Conservation (phyloP, 2,113 vertebrate genomes). For the Bubo scandiacus region DNA sequence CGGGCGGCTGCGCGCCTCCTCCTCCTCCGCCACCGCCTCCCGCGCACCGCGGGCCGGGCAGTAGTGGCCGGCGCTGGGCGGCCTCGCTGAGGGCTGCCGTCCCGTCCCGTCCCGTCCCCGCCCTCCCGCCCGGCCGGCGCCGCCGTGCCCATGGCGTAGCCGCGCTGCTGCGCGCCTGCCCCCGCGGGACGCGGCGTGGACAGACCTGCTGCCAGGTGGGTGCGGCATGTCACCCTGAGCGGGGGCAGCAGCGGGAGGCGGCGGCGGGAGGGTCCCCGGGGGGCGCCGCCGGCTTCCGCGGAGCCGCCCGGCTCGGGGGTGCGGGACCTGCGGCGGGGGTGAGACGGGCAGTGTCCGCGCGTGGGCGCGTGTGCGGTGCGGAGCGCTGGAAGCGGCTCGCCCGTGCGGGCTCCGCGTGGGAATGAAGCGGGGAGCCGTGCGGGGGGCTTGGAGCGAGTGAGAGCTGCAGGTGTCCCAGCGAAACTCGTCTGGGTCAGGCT, state of each 20-base stretch:
- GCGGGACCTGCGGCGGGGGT: background rate
- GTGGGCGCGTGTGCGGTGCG: background rate
- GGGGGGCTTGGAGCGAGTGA: fast-evolving
- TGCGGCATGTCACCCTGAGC: background rate
- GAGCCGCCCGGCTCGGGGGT: background rate
- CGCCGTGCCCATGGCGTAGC: background rate
- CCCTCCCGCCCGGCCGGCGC: background rate
- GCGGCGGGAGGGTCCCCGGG: background rate
- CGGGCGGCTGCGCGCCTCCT: background rate
- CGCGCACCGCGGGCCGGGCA: background rate
- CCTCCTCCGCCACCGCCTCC: background rate
- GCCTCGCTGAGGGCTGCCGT: background rate
- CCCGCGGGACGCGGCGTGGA: background rate
- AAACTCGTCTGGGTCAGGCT: fast-evolving
- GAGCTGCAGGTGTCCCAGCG: background rate
- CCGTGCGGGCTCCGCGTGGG: background rate
- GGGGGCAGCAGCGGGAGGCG: background rate
- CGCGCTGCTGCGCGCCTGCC: background rate
- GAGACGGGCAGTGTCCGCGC: background rate
- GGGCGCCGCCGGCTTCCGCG: too few relatives aligned
- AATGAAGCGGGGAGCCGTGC: fast-evolving
- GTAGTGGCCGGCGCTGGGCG: background rate
- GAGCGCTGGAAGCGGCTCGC: background rate
- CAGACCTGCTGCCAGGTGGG: background rate
- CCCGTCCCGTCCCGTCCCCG: background rate